phyloP scores from a whole-genome alignment of 2,797 vertebrate species.

The Anas bernieri region DNA sequence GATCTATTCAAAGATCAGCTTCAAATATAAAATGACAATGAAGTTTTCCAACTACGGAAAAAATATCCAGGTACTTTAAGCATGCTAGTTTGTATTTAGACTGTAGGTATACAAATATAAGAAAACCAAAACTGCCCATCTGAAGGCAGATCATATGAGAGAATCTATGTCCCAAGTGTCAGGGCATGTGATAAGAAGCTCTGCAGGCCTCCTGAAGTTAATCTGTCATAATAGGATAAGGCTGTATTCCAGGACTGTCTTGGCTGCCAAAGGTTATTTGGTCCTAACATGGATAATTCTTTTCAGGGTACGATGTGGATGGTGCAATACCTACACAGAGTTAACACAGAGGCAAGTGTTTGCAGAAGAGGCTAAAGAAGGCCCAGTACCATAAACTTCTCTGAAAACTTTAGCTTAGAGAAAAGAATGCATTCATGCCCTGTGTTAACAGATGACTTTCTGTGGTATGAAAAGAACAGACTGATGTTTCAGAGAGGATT shows the following conservation, averaged over 20 bases:
- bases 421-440: neutral
- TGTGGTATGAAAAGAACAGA: neutral
- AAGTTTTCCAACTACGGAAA: neutral
- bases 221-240: neutral
- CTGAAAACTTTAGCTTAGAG: neutral
- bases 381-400: neutral
- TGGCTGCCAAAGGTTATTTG: neutral
- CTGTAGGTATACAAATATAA: rapidly evolving
- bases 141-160: neutral
- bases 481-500: neutral
- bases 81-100: neutral
- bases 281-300: neutral
- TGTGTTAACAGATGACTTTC: neutral
- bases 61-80: neutral
- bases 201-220: neutral
- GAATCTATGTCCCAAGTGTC: neutral
- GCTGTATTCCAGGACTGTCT: neutral
- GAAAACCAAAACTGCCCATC: neutral
- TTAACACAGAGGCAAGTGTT: neutral
- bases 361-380: neutral
- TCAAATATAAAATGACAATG: neutral
- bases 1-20: neutral
- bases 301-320: neutral
- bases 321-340: neutral
- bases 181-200: neutral